Evolutionary conservation across 2,797 vertebrate species (phyloP).

Genomic region (Sebastes trivittatus): DNA sequence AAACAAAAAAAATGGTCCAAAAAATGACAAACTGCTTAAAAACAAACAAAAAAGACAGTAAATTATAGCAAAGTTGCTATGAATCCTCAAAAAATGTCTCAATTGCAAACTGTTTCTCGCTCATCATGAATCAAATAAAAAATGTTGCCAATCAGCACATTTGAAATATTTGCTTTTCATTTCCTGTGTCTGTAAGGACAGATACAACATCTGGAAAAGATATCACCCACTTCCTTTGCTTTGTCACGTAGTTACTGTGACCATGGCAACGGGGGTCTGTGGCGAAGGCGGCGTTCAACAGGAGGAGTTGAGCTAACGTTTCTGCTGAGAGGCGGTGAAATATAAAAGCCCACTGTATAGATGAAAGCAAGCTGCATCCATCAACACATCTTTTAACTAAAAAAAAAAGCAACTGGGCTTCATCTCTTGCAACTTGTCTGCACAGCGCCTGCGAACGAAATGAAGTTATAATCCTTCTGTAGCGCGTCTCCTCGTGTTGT

Average conservation of each 20-base stretch:
- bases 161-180: conserved; percentile 66
- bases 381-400: conserved; percentile 3
- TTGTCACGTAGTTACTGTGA: conserved; percentile 61
- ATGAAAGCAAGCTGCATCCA: conserved; percentile 16
- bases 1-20: not conserved
- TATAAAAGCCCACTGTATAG: not conserved
- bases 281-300: conserved; percentile 32
- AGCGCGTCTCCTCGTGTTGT: conserved; percentile 9
- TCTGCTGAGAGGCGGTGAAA: conserved; percentile 32
- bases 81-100: not conserved
- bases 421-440: not conserved
- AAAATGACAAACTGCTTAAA: not conserved
- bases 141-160: conserved; percentile 29
- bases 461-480: conserved; percentile 5
- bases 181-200: conserved; percentile 36
- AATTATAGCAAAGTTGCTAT: not conserved
- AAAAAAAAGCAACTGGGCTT: not conserved
- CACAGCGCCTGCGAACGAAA: conserved; percentile 1
- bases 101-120: not conserved
- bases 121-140: not conserved
- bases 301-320: conserved; percentile 14
- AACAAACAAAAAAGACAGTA: not conserved
- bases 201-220: conserved; percentile 66
- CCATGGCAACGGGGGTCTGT: conserved; percentile 61
- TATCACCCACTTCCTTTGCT: conserved; percentile 48